Base-by-base conservation (phyloP, 2,113 vertebrate genomes). In the Hippocampus mohnikei region DNA sequence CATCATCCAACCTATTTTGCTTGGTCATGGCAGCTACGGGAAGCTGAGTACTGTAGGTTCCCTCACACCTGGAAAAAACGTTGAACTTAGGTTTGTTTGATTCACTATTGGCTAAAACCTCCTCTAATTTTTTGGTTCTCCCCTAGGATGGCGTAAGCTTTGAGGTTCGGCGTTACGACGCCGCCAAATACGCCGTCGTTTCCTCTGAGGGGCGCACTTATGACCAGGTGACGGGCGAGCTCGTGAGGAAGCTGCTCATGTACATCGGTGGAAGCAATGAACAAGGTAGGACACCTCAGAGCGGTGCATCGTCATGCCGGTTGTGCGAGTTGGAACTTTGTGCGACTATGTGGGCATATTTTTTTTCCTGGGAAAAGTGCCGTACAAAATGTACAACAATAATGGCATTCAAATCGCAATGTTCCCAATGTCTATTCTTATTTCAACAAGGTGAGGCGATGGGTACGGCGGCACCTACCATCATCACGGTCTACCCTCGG, bases 231-330 rank as follows among this genome's bases (percentile, higher is more conserved):
- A 87, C 93, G 0, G 91, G 93, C 20, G 95, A 97, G 87, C 93
- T 94, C 1, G 93, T 89, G 61, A 88, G 94, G 59, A 96, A 94
- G 76, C 90, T 98, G 62, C 90, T 95, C 40, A 95, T 94, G 88
- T 98, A 97, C 27, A 93, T 94, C 1, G 95, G 96, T 0, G 96
- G 95, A 55, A 93, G 87, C 86, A 98, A 97, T 2, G 91, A 95
- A 42, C 92, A 92, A 84, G 94, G 96, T 96, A 76, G 93, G 91
- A 42, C 3, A 33, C 29, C 2, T 65, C 8, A 29, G 3, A 16
- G 6, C 56, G 4, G 33, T n/a, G 42, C 18, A 20, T 23, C 3
- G 25, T 27, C 53, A 13, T n/a, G 2, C 41, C 27, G 23, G 46
- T 62, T 16, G 48, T 44, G 12, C 20, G 8, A 15, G 55, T 13